phyloP scores from a whole-genome alignment of 2,797 vertebrate species.

The Pagetopsis macropterus region DNA sequence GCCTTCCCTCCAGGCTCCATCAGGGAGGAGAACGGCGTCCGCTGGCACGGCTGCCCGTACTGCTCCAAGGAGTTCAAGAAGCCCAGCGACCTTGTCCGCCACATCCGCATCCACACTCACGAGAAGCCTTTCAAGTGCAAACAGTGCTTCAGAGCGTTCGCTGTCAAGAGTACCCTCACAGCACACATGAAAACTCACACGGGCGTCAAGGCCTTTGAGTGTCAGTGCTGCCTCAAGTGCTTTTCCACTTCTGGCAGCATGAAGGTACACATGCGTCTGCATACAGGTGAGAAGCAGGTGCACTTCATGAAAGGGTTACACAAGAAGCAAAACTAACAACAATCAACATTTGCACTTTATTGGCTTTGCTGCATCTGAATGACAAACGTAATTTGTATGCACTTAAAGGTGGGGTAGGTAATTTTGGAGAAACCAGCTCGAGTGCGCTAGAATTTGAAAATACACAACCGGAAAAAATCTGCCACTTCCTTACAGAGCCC shows the following conservation, averaged over 20 bases:
- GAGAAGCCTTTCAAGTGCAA: conserved; percentile 99
- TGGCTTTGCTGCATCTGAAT: background rate
- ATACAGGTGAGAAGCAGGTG: conserved; percentile 88
- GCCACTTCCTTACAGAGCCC: no score
- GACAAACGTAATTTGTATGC: background rate
- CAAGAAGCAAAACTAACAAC: conserved; percentile 14
- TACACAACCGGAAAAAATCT: no score
- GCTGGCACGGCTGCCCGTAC: conserved; percentile 97
- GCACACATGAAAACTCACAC: conserved; percentile 98
- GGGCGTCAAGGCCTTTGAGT: conserved; percentile 97
- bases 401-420: background rate
- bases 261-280: conserved; percentile 98
- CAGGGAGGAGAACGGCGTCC: conserved; percentile 94
- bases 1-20: conserved; percentile 86
- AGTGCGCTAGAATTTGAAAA: no score
- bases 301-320: conserved; percentile 13
- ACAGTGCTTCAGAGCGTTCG: conserved; percentile 97
- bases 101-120: conserved; percentile 98
- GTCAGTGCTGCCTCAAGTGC: conserved; percentile 95
- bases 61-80: conserved; percentile 99
- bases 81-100: conserved; percentile 96
- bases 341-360: conserved; percentile 11
- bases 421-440: no score
- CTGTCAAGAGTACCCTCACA: conserved; percentile 98
- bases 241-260: conserved; percentile 99